Percentiles rank a stretch among this genome's conserved stretches.
Evolutionary conservation across 30 jellyfish, hydroid and myxozoan species (phyloP).

Genomic region (Aurelia aurita complex sp. Pacific): DNA sequence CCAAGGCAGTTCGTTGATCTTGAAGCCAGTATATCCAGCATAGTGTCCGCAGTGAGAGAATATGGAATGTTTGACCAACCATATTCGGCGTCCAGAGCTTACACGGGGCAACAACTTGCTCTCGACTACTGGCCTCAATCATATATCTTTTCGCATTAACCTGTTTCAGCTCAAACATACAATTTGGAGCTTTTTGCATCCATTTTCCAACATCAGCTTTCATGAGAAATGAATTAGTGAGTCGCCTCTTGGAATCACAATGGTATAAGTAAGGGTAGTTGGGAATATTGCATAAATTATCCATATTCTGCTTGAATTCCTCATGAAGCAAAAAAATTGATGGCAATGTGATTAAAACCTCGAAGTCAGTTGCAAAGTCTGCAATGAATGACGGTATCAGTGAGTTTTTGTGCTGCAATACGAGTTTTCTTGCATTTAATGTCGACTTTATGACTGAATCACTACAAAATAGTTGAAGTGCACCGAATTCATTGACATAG

Average conservation of each 20-base stretch:
- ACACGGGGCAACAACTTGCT: background rate
- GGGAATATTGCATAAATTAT: slow-evolving; percentile 26
- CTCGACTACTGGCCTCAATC: slow-evolving; percentile 8
- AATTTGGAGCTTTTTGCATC: background rate
- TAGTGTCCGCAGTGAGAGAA: background rate
- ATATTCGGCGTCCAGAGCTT: slow-evolving; percentile 13
- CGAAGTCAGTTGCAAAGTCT: slow-evolving; percentile 7
- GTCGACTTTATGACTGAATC: background rate
- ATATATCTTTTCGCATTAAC: background rate
- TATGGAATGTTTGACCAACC: slow-evolving; percentile 44
- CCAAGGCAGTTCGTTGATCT: slow-evolving; percentile 19
- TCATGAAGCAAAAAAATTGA: background rate
- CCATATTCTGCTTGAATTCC: background rate
- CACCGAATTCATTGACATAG: background rate
- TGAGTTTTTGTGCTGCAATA: background rate
- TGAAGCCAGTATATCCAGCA: slow-evolving; percentile 72
- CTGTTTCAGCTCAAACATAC: slow-evolving; percentile 7
- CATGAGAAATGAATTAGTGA: background rate
- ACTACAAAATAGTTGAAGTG: background rate
- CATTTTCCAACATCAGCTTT: background rate
- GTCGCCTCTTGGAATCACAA: slow-evolving; percentile 7
- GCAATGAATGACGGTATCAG: slow-evolving; percentile 8
- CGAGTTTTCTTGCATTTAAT: background rate
- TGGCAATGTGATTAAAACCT: background rate
- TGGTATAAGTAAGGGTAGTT: slow-evolving; percentile 25